These are phyloP conservation scores for Euzetes globulus DNA, from an alignment of 2,888 invertebrate genomes.

Conservation along the genomic window DNA sequence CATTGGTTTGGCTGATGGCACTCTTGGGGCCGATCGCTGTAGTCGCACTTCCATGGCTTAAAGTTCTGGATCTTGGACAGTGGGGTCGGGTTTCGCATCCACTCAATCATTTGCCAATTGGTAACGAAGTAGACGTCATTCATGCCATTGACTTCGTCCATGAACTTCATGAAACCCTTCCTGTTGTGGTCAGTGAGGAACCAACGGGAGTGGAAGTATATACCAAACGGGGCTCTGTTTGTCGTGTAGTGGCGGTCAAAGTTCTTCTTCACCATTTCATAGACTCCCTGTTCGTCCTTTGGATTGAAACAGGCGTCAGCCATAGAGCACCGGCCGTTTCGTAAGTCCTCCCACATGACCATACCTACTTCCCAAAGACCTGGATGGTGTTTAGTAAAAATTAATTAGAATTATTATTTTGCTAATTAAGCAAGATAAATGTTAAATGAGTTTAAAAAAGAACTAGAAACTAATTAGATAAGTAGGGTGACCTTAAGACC, in stretches of 20 bases:
- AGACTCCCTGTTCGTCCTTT: slow-evolving; percentile 74
- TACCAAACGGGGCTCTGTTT: slow-evolving; percentile 83
- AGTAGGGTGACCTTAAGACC: too few species aligned
- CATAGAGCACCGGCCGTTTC: slow-evolving; percentile 85
- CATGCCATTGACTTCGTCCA: slow-evolving; percentile 55
- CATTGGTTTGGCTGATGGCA: slow-evolving; percentile 88
- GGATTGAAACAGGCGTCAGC: slow-evolving; percentile 90
- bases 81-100: slow-evolving; percentile 87
- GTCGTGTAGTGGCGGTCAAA: slow-evolving; percentile 88
- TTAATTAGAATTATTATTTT: too few species aligned
- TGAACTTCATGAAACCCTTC: slow-evolving; percentile 83
- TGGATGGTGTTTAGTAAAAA: too few species aligned
- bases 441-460: too few species aligned
- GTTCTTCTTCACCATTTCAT: slow-evolving; percentile 88
- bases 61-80: slow-evolving; percentile 70
- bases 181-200: slow-evolving; percentile 90
- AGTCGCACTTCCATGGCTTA: slow-evolving; percentile 79
- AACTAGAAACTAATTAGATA: too few species aligned
- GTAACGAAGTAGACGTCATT: slow-evolving; percentile 83
- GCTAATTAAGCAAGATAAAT: too few species aligned
- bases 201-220: slow-evolving; percentile 91
- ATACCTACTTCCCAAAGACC: slow-evolving; percentile 56
- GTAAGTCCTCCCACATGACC: slow-evolving; percentile 93
- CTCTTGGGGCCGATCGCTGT: slow-evolving; percentile 71
- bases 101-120: slow-evolving; percentile 88